Conservation (phyloP, 2,888 invertebrate species). For the Cephus rjabovi region DNA sequence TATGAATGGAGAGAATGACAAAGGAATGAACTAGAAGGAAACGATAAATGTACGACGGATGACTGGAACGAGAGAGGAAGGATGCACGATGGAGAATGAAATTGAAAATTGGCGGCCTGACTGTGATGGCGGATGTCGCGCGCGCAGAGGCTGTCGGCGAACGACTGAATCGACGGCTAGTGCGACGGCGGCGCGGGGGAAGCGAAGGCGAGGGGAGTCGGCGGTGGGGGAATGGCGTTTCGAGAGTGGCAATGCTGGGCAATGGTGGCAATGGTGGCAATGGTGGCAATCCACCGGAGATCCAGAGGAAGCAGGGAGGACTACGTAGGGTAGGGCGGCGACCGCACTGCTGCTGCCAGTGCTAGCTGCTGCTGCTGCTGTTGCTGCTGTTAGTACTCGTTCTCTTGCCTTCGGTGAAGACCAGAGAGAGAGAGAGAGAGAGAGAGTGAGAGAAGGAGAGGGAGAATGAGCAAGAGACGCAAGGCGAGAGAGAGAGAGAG, state of each 20-base stretch:
- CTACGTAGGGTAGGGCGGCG: not conserved
- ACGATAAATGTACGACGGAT: no score
- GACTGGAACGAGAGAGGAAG: no score
- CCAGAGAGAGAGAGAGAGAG: slow-evolving; percentile 12
- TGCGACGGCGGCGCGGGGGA: slow-evolving; percentile 21
- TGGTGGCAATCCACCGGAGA: slow-evolving; percentile 9
- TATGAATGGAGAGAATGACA: no score
- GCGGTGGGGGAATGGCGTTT: slow-evolving; percentile 6
- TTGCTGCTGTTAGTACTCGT: not conserved
- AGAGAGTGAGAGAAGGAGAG: slow-evolving; percentile 14
- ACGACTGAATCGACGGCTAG: slow-evolving; percentile 55
- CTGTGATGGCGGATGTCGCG: slow-evolving; percentile 8
- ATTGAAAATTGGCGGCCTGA: no score
- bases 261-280: slow-evolving; percentile 20
- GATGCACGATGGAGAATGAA: no score
- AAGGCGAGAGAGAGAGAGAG: not conserved
- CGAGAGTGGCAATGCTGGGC: slow-evolving; percentile 6
- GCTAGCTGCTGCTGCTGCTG: no score
- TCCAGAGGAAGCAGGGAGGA: slow-evolving; percentile 6
- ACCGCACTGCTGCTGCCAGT: not conserved
- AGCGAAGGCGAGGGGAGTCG: slow-evolving; percentile 18
- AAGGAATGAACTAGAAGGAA: no score
- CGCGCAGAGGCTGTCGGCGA: slow-evolving; percentile 48
- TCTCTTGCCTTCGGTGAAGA: not conserved
- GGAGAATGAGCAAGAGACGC: not conserved